Evolutionary conservation across 2,113 vertebrate genomes (phyloP), one percentile per base, ranked within the genome.

Genomic region (Lepus americanus): DNA sequence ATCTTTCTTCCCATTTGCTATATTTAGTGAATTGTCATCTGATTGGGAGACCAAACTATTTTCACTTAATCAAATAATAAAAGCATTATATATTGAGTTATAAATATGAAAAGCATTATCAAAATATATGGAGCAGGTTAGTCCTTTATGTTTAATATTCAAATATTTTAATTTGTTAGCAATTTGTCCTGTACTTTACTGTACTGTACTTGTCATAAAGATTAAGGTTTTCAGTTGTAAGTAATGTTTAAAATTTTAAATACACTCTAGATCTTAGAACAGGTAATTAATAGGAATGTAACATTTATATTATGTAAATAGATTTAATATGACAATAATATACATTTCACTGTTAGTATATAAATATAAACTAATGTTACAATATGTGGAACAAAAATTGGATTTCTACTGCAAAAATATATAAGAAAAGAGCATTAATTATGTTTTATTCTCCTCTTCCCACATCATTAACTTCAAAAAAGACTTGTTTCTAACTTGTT

Each of bases 41-140:
- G 95, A 94, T 96, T 94, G 27, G 84, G 83, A 95, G 53, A 79
- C 33, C 64, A 55, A 96, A 97, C 36, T 59, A 72, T 79, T 95
- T 94, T 95, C 96, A 96, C 81, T 96, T 97, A 96, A 53, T 89
- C 59, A 97, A 78, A 96, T n/a, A 96, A 87, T 93, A 97, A 97
- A 67, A 96, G 93, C 1, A 94, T 77, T 94, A 96, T 92, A 25
- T 33, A 73, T 92, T 96, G 90, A 85, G 73, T 88, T 92, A 95
- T 29, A 77, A 92, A 87, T 79, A 97, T 84, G 97, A 98, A 97
- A 97, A 95, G 76, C 53, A 89, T 95, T 96, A 96, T 31, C 59
- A 90, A 96, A 96, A 95, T 70, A 96, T 92, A 55, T 69, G 51
- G 96, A 96, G 93, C 19, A 61, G 53, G 92, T 95, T 97, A 96